phyloP scores from a whole-genome alignment of 1,140 invertebrate species.

The Drosophila lowei region DNA sequence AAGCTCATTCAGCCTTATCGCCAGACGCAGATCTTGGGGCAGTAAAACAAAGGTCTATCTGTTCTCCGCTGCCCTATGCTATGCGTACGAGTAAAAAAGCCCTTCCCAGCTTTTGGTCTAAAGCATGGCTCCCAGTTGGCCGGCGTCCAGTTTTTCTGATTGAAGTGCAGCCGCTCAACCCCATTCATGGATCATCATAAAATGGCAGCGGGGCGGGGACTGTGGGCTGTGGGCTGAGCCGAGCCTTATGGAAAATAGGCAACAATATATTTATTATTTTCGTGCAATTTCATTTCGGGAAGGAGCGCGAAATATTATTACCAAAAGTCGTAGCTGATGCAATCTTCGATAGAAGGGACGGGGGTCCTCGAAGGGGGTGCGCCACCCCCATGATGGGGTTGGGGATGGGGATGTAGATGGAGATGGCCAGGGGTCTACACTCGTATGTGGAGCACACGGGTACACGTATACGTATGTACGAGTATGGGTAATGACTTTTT shows the following conservation, averaged over 20 bases:
- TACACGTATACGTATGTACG: conserved; percentile 8
- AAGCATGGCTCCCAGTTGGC: conserved; percentile 56
- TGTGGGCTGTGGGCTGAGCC: too few relatives aligned
- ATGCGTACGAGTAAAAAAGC: neutral
- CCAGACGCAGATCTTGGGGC: conserved; percentile 40
- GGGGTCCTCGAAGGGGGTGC: neutral
- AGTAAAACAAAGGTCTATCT: conserved; percentile 43
- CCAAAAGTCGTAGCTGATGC: conserved; percentile 53
- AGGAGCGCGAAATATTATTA: conserved; percentile 39
- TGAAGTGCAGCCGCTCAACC: conserved; percentile 16
- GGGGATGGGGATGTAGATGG: conserved; percentile 4
- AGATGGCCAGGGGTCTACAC: conserved; percentile 17
- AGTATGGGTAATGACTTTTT: conserved; percentile 80
- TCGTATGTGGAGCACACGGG: conserved; percentile 4
- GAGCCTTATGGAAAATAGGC: conserved; percentile 58
- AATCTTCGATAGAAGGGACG: conserved; percentile 27
- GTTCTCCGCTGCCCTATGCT: neutral
- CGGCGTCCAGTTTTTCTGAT: conserved; percentile 13
- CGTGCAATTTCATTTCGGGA: conserved; percentile 56
- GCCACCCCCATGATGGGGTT: neutral
- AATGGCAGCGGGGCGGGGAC: conserved; percentile 21
- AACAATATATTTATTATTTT: conserved; percentile 70
- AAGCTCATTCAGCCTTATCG: conserved; percentile 44
- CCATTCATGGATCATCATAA: conserved; percentile 62
- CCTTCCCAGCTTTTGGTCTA: conserved; percentile 25